A percentile compares a stretch with the other conserved stretches of the same genome.
Conservation (phyloP, 1,140 invertebrate species). For the Diorhabda elongata region DNA sequence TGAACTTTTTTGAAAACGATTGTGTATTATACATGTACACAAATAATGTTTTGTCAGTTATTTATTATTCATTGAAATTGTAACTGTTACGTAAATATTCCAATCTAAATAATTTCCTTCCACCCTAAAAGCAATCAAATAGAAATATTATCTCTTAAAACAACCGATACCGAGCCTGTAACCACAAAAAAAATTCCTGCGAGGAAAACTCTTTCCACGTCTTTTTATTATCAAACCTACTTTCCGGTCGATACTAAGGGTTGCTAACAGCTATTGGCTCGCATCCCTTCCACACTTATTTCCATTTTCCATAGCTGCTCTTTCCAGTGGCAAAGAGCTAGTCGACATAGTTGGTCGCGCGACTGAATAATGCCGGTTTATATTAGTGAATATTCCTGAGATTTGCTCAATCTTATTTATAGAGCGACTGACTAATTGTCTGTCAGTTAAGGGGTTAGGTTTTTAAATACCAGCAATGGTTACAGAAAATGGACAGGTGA, state of each 20-base stretch:
- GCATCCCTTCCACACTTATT: constrained; percentile 18
- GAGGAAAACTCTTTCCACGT: constrained; percentile 13
- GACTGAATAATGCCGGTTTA: constrained; percentile 24
- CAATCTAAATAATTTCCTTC: too few species aligned
- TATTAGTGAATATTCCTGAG: constrained; percentile 21
- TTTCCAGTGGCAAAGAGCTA: constrained; percentile 32
- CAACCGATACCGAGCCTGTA: too few species aligned
- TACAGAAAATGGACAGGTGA: constrained; percentile 44
- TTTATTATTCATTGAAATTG: too few species aligned
- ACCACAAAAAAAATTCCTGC: neutral
- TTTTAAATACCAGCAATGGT: constrained; percentile 31
- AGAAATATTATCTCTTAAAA: too few species aligned
- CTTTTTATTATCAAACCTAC: constrained; percentile 30
- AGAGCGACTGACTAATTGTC: neutral
- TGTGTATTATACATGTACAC: too few species aligned
- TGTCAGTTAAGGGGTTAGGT: constrained; percentile 14
- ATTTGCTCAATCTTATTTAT: constrained; percentile 31
- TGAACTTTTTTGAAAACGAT: too few species aligned
- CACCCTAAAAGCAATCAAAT: too few species aligned
- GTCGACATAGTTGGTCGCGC: constrained; percentile 22
- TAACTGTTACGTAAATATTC: too few species aligned
- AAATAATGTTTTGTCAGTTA: too few species aligned
- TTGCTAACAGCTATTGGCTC: constrained; percentile 37
- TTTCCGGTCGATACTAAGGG: constrained; percentile 44
- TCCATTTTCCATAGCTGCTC: neutral